A percentile compares a stretch with the other conserved stretches of the same genome.
Evolutionary conservation across 2,797 vertebrate genomes (phyloP).

Genomic region (Loris lydekkerianus): DNA sequence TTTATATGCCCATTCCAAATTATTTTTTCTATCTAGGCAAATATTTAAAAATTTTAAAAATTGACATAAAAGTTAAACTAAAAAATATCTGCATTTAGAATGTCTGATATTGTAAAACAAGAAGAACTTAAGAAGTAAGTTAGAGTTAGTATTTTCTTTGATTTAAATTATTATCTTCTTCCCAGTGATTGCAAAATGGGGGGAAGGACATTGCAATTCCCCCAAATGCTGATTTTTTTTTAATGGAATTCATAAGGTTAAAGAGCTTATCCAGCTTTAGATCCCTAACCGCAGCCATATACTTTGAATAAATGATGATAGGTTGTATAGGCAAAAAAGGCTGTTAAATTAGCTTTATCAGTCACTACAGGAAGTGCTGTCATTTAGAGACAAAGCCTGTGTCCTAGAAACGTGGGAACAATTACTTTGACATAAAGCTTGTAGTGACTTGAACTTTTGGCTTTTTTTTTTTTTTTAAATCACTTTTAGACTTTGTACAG

Average conservation of each 20-base stretch:
- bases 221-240: background rate
- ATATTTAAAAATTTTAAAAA: background rate
- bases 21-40: background rate
- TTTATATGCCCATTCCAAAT: background rate
- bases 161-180: background rate
- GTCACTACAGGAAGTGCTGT: background rate
- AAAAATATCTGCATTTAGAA: background rate
- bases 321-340: background rate
- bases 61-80: background rate
- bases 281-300: background rate
- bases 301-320: background rate
- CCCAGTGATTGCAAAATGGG: background rate
- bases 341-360: background rate
- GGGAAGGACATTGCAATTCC: fast-evolving
- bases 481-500: constrained; percentile 67
- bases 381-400: background rate
- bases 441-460: constrained; percentile 61
- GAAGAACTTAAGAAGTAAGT: background rate
- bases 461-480: constrained; percentile 14
- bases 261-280: background rate
- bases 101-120: background rate
- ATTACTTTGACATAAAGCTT: constrained; percentile 29
- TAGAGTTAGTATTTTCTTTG: background rate
- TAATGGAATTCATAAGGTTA: background rate
- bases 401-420: constrained; percentile 15